These are phyloP conservation scores for Labroides dimidiatus DNA, from an alignment of 2,797 vertebrate species.

Conservation along the genomic window DNA sequence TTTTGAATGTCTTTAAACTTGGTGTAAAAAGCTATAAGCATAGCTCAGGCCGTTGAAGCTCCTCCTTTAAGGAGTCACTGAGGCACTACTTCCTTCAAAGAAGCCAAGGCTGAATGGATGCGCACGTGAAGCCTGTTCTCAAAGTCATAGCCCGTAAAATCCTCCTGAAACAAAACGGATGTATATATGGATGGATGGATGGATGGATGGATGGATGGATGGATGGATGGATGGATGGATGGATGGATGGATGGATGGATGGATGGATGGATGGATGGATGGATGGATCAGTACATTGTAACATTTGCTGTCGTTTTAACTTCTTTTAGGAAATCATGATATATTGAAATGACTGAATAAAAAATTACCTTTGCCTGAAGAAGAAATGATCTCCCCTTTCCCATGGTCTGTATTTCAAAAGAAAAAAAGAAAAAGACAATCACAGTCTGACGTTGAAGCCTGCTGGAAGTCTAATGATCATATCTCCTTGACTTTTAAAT, in stretches of 20 bases:
- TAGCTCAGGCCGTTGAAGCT: slow-evolving; percentile 31
- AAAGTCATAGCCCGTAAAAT: slow-evolving; percentile 96
- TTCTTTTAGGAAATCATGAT: too few relatives aligned
- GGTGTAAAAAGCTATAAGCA: slow-evolving; percentile 42
- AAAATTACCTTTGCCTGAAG: slow-evolving; percentile 95
- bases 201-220: slow-evolving; percentile 2
- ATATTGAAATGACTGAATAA: too few relatives aligned
- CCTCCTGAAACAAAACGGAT: slow-evolving; percentile 85
- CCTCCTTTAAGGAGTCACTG: slow-evolving; percentile 83
- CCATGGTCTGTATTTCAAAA: slow-evolving; percentile 86
- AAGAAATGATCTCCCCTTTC: slow-evolving; percentile 92
- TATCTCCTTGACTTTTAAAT: not conserved
- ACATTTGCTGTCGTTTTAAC: not conserved
- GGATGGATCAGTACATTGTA: not conserved
- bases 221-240: not conserved
- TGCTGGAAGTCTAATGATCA: not conserved
- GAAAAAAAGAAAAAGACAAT: slow-evolving; percentile 22
- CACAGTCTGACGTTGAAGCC: too few relatives aligned
- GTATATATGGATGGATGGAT: not conserved
- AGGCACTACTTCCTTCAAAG: slow-evolving; percentile 93
- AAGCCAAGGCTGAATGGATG: slow-evolving; percentile 90
- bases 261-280: not conserved
- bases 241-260: not conserved
- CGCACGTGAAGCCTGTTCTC: slow-evolving; percentile 98
- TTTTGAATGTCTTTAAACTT: slow-evolving; percentile 40